Evolutionary conservation across 2,113 vertebrate genomes (phyloP).

Genomic region (Leptocoma aspasia): DNA sequence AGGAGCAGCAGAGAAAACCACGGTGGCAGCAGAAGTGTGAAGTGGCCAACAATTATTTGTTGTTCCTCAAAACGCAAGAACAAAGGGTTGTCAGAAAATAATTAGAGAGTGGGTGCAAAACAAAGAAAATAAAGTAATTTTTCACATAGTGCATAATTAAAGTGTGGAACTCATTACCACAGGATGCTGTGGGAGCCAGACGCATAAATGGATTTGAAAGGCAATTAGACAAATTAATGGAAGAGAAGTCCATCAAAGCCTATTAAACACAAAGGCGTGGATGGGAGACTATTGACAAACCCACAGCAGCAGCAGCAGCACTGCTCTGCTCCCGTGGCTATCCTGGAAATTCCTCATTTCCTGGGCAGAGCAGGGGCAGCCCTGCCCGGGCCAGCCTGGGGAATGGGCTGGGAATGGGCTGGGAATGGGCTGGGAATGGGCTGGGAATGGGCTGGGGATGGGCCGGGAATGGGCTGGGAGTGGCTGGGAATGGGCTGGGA

Average conservation of each 20-base stretch:
- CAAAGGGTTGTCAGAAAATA: constrained; percentile 7
- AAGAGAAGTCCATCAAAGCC: constrained; percentile 34
- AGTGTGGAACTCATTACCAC: constrained; percentile 26
- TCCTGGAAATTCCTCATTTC: background rate
- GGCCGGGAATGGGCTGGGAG: background rate
- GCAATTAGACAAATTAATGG: constrained; percentile 56
- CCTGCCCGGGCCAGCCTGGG: background rate
- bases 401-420: background rate
- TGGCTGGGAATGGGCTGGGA: background rate
- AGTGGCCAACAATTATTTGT: background rate
- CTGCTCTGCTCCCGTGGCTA: fast-evolving
- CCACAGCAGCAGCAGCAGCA: background rate
- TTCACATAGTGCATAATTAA: constrained; percentile 22
- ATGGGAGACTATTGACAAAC: background rate
- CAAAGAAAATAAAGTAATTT: constrained; percentile 29
- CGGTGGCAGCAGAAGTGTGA: background rate
- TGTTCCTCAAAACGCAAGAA: background rate
- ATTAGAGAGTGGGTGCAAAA: constrained; percentile 26
- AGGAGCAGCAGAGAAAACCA: background rate
- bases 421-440: background rate
- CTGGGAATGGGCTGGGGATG: background rate
- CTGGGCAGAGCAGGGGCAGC: fast-evolving
- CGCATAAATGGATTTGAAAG: constrained; percentile 26
- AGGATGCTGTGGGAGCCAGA: constrained; percentile 17
- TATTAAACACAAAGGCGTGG: background rate